Percentiles rank a stretch among this genome's conserved stretches.
phyloP scores from a whole-genome alignment of 1,140 invertebrate species.

The Pinna nobilis region DNA sequence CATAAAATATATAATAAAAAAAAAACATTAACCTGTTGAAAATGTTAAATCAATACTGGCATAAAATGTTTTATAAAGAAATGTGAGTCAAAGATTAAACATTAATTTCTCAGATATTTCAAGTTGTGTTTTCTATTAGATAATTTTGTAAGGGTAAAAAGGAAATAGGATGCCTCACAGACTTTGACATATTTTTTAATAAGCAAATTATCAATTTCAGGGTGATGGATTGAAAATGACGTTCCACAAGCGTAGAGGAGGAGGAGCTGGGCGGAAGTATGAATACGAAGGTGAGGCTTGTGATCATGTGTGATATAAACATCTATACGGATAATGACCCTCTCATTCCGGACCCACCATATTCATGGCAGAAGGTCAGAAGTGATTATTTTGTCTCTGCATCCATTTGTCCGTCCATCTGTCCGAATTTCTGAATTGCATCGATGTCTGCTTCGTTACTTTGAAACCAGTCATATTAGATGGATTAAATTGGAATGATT shows the following conservation, averaged over 20 bases:
- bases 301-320: not conserved
- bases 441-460: no score
- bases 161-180: not conserved
- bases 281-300: conserved; percentile 76
- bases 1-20: no score
- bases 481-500: no score
- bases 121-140: not conserved
- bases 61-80: no score
- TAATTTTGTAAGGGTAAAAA: not conserved
- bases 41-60: no score
- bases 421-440: no score
- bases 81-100: no score
- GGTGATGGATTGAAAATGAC: conserved; percentile 72
- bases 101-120: no score
- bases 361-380: not conserved
- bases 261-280: conserved; percentile 78
- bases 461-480: no score
- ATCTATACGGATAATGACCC: not conserved
- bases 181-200: not conserved
- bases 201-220: conserved; percentile 39
- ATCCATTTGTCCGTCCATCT: no score
- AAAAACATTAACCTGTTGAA: no score
- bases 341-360: not conserved
- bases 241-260: conserved; percentile 66
- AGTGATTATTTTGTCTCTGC: not conserved